Evolutionary conservation across 2,888 invertebrate species (phyloP), one percentile per base, ranked within the genome.

Genomic region (Campopleginae sp.): DNA sequence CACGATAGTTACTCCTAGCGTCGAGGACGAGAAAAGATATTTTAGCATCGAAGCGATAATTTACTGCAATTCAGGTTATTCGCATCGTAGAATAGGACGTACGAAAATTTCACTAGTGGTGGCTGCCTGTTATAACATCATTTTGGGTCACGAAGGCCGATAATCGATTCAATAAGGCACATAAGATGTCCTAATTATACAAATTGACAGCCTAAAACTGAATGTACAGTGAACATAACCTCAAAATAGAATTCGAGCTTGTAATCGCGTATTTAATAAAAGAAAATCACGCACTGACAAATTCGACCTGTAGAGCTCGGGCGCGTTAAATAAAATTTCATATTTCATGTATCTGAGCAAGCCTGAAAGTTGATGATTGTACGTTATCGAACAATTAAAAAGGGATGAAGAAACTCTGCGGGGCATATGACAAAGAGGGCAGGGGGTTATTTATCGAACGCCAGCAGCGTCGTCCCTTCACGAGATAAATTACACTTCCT

Each of bases 401-500:
- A 61, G 58, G 27, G 70, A 44, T 58, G 48, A 78, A 70, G 48
- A 78, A 70, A 42, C 23, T 42, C 19, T 44, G 61, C n/a, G 63
- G 72, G 27, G 65, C 51, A 46, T 31, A 42, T 33, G 74, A 42
- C 19, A 70, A 48, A 72, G 65, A 65, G 82, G 76, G 8, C 63
- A 82, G 61, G 33, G 74, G 65, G 66, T 72, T 38, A 54, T 71
- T 76, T 82, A 85, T 82, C 85, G 85, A 85, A 71, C 81, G 78
- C 77, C 17, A 63, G 66, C 78, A 66, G 82, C 82, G 78, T 82
- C 77, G 76, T 76, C 79, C 72, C 48, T 78, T 72, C 46, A 65
- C 77, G 63, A 79, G 82, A 85, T 85, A 82, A 85, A 76, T 46
- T 51, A 65, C 51, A 82, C 46, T 82, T 81, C 82, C 85, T 75